A percentile compares a stretch with the other conserved stretches of the same genome.
Conservation (phyloP, 2,888 invertebrate genomes). For the Macrophya alboannulata region DNA sequence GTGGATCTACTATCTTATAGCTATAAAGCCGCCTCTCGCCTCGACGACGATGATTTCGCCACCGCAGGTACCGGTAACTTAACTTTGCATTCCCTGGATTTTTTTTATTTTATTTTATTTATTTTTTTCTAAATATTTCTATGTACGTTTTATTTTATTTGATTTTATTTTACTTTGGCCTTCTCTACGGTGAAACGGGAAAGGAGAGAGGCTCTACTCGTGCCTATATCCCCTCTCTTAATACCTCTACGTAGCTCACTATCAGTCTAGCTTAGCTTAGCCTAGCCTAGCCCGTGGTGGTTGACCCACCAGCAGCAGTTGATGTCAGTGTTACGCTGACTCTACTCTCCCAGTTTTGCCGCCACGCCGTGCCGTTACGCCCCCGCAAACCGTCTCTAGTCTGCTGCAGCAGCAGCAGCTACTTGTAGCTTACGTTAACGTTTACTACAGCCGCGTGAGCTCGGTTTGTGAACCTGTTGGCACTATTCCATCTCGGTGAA, state of each 20-base stretch:
- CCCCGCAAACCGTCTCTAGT: conserved; percentile 15
- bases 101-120: background rate
- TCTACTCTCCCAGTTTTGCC: conserved; percentile 9
- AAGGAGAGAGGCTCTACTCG: background rate
- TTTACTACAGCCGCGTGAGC: conserved; percentile 7
- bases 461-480: conserved; percentile 47
- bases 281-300: conserved; percentile 57
- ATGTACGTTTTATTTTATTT: background rate
- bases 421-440: conserved; percentile 27
- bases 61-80: background rate
- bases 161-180: background rate
- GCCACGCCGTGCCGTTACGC: background rate
- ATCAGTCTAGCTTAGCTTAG: conserved; percentile 35
- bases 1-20: background rate
- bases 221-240: too few species aligned
- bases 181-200: background rate
- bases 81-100: background rate
- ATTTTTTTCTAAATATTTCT: background rate
- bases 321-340: conserved; percentile 57
- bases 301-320: conserved; percentile 60
- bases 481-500: conserved; percentile 41
- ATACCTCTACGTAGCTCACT: background rate
- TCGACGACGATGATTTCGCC: background rate
- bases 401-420: conserved; percentile 21
- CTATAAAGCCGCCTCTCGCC: background rate